A percentile compares a stretch with the other conserved stretches of the same genome.
Evolutionary conservation across 2,797 vertebrate species (phyloP).

Genomic region (Rhabdophis nuchalis): DNA sequence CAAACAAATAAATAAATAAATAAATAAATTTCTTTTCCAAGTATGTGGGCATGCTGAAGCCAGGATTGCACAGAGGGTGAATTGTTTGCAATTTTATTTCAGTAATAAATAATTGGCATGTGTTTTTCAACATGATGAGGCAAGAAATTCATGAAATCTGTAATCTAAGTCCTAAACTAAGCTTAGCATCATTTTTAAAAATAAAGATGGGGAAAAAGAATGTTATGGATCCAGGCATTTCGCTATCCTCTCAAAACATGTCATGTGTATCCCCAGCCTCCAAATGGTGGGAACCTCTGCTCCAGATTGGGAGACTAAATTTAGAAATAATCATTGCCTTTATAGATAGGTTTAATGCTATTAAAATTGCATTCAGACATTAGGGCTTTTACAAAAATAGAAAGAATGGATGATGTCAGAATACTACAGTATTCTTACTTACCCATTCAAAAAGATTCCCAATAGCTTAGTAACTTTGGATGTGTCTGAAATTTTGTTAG

Average conservation of each 20-base stretch:
- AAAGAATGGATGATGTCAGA: neutral
- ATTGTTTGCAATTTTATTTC: neutral
- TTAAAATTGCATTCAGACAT: neutral
- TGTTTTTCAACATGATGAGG: neutral
- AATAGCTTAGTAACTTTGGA: neutral
- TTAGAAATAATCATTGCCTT: neutral
- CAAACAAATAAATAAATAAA: too few relatives aligned
- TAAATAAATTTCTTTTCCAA: neutral
- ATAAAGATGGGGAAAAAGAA: neutral
- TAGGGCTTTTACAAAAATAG: neutral
- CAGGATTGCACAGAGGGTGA: neutral
- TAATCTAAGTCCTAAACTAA: neutral
- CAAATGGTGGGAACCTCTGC: neutral
- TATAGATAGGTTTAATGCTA: neutral
- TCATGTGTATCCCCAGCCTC: neutral
- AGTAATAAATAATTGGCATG: neutral
- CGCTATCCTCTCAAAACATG: neutral
- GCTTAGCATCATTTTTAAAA: neutral
- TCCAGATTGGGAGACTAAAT: neutral
- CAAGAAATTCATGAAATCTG: neutral
- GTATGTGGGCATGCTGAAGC: neutral
- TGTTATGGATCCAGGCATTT: neutral
- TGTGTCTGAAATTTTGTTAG: neutral
- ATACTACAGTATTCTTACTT: neutral
- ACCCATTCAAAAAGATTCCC: neutral